These are phyloP conservation scores for Mongoloraphidia duomilia DNA, from an alignment of 2,888 invertebrate genomes.

Conservation along the genomic window DNA sequence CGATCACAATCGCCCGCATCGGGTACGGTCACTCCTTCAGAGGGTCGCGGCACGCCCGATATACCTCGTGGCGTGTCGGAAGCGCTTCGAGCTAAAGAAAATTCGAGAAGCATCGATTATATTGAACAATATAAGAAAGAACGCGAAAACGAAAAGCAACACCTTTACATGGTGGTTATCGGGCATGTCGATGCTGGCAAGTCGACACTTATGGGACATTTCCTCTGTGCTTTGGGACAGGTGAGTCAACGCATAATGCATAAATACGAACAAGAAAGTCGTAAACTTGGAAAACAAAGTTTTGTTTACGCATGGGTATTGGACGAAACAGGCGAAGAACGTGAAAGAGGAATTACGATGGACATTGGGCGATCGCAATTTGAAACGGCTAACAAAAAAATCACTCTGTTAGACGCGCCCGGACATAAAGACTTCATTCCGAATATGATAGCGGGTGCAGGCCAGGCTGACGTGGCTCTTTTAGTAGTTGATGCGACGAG, in stretches of 20 bases:
- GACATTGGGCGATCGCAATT: constrained; percentile 90
- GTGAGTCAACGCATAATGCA: constrained; percentile 82
- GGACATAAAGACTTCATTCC: constrained; percentile 99
- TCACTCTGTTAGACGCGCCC: constrained; percentile 88
- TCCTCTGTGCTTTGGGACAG: constrained; percentile 75
- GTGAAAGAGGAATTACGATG: constrained; percentile 95
- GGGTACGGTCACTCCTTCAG: constrained; percentile 38
- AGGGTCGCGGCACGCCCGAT: constrained; percentile 16
- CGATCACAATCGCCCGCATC: constrained; percentile 54
- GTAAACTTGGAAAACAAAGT: constrained; percentile 93
- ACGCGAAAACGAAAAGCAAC: constrained; percentile 66
- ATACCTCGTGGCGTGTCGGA: neutral
- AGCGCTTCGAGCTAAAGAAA: constrained; percentile 29
- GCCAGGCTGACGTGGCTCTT: constrained; percentile 94
- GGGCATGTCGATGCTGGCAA: constrained; percentile 98
- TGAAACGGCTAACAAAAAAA: constrained; percentile 69
- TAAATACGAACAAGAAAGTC: constrained; percentile 94
- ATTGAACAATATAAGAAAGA: constrained; percentile 52
- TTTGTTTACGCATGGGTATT: constrained; percentile 99
- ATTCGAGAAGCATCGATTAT: constrained; percentile 35
- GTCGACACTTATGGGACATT: constrained; percentile 91
- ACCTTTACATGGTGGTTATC: constrained; percentile 82
- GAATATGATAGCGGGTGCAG: constrained; percentile 98
- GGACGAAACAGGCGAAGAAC: constrained; percentile 96
- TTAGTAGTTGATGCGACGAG: constrained; percentile 90